Evolutionary conservation across 2,797 vertebrate genomes (phyloP).

Genomic region (Acanthurus lineatus): DNA sequence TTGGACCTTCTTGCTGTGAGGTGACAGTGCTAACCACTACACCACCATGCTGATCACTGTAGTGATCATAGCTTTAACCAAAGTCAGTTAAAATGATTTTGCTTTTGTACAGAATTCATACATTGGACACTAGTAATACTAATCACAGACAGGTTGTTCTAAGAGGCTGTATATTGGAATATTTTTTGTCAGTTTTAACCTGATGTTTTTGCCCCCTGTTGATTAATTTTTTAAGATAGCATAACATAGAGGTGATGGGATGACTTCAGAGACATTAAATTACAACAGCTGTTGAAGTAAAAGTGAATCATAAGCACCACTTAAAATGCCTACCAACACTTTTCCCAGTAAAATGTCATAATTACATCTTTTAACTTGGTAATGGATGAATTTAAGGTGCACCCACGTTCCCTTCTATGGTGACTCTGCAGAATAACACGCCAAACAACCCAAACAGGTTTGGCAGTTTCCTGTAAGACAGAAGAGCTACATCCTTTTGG

Average conservation of each 20-base stretch:
- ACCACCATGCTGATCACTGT: too few species aligned
- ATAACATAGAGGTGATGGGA: not conserved
- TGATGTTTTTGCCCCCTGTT: too few species aligned
- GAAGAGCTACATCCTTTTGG: not conserved
- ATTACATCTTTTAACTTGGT: not conserved
- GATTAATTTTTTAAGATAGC: too few species aligned
- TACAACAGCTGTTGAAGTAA: not conserved
- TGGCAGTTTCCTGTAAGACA: slow-evolving; percentile 1
- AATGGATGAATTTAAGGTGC: not conserved
- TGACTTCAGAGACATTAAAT: not conserved
- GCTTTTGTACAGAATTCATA: too few species aligned
- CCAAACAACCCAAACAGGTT: slow-evolving; percentile 55
- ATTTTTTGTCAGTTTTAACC: too few species aligned
- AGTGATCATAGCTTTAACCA: too few species aligned
- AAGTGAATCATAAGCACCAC: not conserved
- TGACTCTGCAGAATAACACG: not conserved
- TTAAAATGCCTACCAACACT: not conserved
- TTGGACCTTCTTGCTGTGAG: too few species aligned
- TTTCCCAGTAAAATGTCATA: not conserved
- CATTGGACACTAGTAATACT: too few species aligned
- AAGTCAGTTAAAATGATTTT: too few species aligned
- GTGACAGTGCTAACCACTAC: too few species aligned
- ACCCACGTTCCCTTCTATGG: not conserved
- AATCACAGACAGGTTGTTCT: too few species aligned
- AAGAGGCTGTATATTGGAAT: too few species aligned